These are phyloP conservation scores for Spodoptera littoralis DNA, from an alignment of 2,888 invertebrate genomes.

Conservation along the genomic window DNA sequence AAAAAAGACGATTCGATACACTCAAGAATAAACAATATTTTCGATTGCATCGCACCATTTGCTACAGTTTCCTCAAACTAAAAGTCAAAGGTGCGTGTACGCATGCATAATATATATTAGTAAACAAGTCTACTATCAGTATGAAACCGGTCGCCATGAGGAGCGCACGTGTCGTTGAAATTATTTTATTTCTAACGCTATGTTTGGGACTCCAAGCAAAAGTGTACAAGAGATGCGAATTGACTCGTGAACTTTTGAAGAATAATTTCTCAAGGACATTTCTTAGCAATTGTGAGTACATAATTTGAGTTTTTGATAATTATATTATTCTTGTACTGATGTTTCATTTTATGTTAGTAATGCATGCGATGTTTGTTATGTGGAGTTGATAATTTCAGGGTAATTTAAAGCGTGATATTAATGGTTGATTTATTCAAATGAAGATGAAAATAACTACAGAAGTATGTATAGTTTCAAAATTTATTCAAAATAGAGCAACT, in stretches of 20 bases:
- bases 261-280: slow-evolving; percentile 91
- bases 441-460: no score
- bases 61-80: slow-evolving; percentile 54
- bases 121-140: slow-evolving; percentile 69
- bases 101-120: slow-evolving; percentile 62
- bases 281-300: slow-evolving; percentile 92
- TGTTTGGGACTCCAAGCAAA: slow-evolving; percentile 77
- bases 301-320: slow-evolving; percentile 6
- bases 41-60: slow-evolving; percentile 23
- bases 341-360: not conserved
- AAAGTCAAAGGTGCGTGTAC: slow-evolving; percentile 73
- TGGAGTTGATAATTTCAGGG: no score
- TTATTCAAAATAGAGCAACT: no score
- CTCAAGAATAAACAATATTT: slow-evolving; percentile 5
- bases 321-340: not conserved
- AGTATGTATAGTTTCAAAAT: no score
- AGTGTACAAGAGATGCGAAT: slow-evolving; percentile 91
- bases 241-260: slow-evolving; percentile 90
- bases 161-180: slow-evolving; percentile 66
- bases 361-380: not conserved
- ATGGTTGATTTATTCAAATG: no score
- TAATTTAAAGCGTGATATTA: no score
- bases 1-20: not conserved
- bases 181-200: slow-evolving; percentile 63
- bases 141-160: slow-evolving; percentile 66